Base-by-base conservation (phyloP, 2,888 invertebrate genomes). In the Cerastis rubricosa region DNA sequence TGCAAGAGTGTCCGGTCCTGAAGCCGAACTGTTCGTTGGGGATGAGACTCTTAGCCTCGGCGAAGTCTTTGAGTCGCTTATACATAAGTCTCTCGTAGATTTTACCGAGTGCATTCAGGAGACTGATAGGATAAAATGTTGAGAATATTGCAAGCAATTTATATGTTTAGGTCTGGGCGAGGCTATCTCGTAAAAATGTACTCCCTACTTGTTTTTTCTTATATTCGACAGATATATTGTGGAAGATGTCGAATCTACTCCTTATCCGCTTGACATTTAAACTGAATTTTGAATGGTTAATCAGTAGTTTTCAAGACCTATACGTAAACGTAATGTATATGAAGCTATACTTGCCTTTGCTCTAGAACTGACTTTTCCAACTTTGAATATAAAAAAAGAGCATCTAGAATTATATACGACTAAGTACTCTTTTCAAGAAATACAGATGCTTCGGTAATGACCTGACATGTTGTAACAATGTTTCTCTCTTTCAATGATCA, bases 141-240 rank as follows among this genome's bases (percentile, higher is more conserved):
- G 29, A 49, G 43, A 2, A 25, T 12, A 80, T 63, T 64, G 29
- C 40, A 47, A 19, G 14, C 17, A 54, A 78, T 80, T n/a, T 47
- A 64, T 49, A 49, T 57, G 57, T 65, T 65, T 49, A 35, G 35
- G 49, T 64, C 40, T 9, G 25, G 49, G 12, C 25, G 29, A 40
- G 54, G 22, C 47, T 0, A 43, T 64, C 43, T 74, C 64, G 64
- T 74, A 74, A 81, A 78, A 57, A 63, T 59, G 25, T 63, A 19
- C 19, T n/a, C 22, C 14, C 35, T 51, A 71, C 35, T 45, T 43
- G n/a, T 69, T 29, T 66, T 78, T 45, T 35, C 25, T 49, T 71
- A 19, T 35, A 54, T 43, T 43, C 7, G 14, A 17, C 8, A 11
- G 51, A 17, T 1, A 51, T n/a, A 54, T 29, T 77, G n/a, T 17